Conservation (phyloP, 2,888 invertebrate species). For the Cynaeus angustus region DNA sequence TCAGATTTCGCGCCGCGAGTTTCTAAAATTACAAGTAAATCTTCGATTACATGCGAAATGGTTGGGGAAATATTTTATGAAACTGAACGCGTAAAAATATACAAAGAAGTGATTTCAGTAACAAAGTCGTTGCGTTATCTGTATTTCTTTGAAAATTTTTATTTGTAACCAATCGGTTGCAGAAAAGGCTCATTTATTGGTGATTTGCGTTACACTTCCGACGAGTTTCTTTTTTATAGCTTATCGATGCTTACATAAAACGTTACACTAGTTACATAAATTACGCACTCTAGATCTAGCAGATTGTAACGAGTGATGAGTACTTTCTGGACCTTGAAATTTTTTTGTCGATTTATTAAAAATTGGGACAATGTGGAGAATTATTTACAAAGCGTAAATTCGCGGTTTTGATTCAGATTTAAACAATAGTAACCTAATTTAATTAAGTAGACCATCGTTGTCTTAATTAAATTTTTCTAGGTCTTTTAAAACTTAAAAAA, state of each 20-base stretch:
- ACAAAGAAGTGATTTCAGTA: too few relatives aligned
- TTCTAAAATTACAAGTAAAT: too few relatives aligned
- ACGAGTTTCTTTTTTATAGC: neutral
- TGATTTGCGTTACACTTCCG: neutral
- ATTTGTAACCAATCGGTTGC: neutral
- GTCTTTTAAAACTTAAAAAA: slow-evolving; percentile 5
- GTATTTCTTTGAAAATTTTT: too few relatives aligned
- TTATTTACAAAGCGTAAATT: neutral
- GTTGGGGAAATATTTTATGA: neutral
- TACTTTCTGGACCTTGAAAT: slow-evolving; percentile 1
- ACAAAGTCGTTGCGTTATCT: too few relatives aligned
- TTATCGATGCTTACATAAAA: slow-evolving; percentile 10
- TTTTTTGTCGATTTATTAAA: neutral
- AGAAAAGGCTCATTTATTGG: neutral
- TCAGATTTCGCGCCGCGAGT: slow-evolving; percentile 17
- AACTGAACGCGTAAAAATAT: too few relatives aligned
- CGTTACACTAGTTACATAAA: slow-evolving; percentile 9
- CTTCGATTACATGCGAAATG: neutral
- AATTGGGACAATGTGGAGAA: neutral
- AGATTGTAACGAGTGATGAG: neutral
- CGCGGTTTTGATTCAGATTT: neutral
- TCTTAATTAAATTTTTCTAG: slow-evolving; percentile 3
- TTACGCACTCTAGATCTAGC: slow-evolving; percentile 1
- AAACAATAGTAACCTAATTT: slow-evolving; percentile 2
- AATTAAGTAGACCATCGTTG: neutral